These are phyloP conservation scores for Pluvianellus socialis DNA, from an alignment of 2,113 vertebrate species.

Conservation along the genomic window DNA sequence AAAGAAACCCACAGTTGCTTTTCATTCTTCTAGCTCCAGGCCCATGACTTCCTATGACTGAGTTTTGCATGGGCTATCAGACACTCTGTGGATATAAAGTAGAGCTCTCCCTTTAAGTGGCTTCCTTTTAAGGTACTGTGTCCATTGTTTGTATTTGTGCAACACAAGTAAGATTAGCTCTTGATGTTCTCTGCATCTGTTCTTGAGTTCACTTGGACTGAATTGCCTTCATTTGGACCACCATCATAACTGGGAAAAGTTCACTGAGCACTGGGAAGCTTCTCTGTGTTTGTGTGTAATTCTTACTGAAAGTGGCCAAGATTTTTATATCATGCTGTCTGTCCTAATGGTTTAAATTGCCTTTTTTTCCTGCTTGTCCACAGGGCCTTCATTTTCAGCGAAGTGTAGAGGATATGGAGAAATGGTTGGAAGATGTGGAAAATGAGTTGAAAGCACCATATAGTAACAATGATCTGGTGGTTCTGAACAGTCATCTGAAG, in stretches of 20 bases:
- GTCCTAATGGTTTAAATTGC: background rate
- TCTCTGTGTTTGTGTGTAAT: background rate
- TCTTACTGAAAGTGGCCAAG: background rate
- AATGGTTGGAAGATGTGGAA: constrained; percentile 80
- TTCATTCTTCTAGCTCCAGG: background rate
- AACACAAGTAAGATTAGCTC: background rate
- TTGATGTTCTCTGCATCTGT: background rate
- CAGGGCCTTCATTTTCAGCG: constrained; percentile 83
- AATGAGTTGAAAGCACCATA: constrained; percentile 71
- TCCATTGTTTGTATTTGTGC: background rate
- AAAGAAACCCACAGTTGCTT: background rate
- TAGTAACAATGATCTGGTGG: constrained; percentile 70
- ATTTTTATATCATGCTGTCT: background rate
- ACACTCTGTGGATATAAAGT: background rate
- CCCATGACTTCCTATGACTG: background rate
- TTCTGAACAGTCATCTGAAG: constrained; percentile 78
- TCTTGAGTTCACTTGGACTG: background rate
- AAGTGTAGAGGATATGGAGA: constrained; percentile 79
- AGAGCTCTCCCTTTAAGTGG: background rate
- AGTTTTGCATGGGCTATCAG: background rate
- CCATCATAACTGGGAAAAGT: background rate
- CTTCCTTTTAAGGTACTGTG: background rate
- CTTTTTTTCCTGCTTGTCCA: background rate
- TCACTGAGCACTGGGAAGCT: background rate
- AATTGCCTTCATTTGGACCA: background rate